Percentiles rank a stretch among this genome's conserved stretches.
These are phyloP conservation scores for Dromaius novaehollandiae DNA, from an alignment of 2,113 vertebrate species.

Conservation along the genomic window DNA sequence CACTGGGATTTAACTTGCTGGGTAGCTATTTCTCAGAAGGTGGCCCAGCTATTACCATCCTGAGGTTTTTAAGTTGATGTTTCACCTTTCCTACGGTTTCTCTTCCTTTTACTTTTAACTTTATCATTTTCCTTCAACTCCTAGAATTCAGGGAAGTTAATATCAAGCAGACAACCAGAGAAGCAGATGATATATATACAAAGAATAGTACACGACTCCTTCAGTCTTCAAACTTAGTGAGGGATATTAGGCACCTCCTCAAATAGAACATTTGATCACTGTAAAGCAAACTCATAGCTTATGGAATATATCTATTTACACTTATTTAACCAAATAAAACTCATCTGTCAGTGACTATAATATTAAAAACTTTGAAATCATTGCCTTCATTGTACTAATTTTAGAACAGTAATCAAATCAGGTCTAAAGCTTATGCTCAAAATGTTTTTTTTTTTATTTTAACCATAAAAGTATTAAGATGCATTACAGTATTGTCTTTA, in stretches of 20 bases:
- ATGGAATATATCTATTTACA: not conserved
- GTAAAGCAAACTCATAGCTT: not conserved
- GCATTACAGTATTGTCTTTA: not conserved
- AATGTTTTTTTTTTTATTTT: not conserved
- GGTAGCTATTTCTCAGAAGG: not conserved
- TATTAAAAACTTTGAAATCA: not conserved
- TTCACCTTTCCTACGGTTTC: not conserved
- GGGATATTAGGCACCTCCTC: not conserved
- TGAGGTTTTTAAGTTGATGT: not conserved
- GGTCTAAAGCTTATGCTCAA: not conserved
- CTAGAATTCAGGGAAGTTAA: not conserved
- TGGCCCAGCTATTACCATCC: not conserved
- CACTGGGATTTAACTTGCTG: not conserved
- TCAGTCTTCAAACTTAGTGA: not conserved
- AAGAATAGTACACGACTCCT: not conserved
- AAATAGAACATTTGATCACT: not conserved
- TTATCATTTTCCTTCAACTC: not conserved
- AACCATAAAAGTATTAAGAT: not conserved
- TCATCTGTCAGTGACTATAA: not conserved
- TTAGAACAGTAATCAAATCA: not conserved
- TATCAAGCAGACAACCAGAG: not conserved
- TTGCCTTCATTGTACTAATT: not conserved
- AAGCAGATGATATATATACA: not conserved
- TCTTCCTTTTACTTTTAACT: not conserved
- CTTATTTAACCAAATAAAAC: not conserved